Conservation (phyloP, 2,888 invertebrate genomes). For the Gari tellinella region DNA sequence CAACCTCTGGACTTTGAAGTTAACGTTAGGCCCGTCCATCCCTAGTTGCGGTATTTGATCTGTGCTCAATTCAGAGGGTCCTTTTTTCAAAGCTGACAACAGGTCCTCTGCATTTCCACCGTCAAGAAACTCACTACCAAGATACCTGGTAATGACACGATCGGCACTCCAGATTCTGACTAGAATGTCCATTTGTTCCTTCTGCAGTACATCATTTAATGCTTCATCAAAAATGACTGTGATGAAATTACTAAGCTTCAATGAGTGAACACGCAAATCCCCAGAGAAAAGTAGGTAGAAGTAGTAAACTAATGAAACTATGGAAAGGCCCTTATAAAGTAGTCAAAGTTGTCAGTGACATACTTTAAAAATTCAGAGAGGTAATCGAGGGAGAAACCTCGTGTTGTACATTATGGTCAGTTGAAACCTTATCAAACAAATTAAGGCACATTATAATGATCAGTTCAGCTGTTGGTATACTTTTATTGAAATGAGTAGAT, state of each 20-base stretch:
- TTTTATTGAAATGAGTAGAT: too few relatives aligned
- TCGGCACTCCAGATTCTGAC: constrained; percentile 67
- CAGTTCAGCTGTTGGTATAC: too few relatives aligned
- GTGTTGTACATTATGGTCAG: too few relatives aligned
- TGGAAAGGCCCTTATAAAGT: too few relatives aligned
- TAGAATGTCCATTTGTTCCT: constrained; percentile 70
- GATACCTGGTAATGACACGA: constrained; percentile 66
- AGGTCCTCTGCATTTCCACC: constrained; percentile 65
- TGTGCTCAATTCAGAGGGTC: constrained; percentile 27
- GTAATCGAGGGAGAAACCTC: too few relatives aligned
- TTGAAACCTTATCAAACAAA: too few relatives aligned
- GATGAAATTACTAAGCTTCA: constrained; percentile 22
- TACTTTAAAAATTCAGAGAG: too few relatives aligned
- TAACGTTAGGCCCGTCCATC: constrained; percentile 45
- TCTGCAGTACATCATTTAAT: constrained; percentile 47
- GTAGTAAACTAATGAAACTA: too few relatives aligned
- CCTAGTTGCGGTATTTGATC: constrained; percentile 29
- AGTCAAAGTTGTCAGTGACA: too few relatives aligned
- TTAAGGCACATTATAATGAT: too few relatives aligned
- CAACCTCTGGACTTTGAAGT: constrained; percentile 17
- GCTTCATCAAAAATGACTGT: constrained; percentile 62
- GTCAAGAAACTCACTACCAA: constrained; percentile 58
- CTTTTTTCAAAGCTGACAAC: constrained; percentile 41
- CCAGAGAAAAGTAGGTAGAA: constrained; percentile 59
- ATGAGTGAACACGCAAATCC: constrained; percentile 16